Percentiles rank a stretch among this genome's conserved stretches.
Evolutionary conservation across 2,888 invertebrate genomes (phyloP).

Genomic region (Apamea anceps): DNA sequence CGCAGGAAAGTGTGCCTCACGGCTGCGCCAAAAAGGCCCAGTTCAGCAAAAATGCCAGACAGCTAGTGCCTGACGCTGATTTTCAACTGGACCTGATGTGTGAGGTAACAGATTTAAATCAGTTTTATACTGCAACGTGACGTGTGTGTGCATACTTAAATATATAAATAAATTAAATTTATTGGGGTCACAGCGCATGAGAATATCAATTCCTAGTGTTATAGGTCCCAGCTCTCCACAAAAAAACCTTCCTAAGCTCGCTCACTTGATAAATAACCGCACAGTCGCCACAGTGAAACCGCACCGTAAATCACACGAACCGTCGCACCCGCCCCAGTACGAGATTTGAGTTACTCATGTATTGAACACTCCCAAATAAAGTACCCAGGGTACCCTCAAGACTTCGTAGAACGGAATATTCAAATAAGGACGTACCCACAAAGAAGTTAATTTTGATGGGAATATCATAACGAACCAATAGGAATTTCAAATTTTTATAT

Average conservation of each 20-base stretch:
- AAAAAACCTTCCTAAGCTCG: constrained; percentile 16
- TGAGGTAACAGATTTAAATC: too few species aligned
- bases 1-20: too few species aligned
- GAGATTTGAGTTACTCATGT: constrained; percentile 63
- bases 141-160: too few species aligned
- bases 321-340: constrained; percentile 26
- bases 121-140: too few species aligned
- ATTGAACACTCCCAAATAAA: constrained; percentile 65
- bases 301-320: constrained; percentile 45
- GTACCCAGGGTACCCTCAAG: constrained; percentile 50
- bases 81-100: too few species aligned
- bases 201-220: neutral
- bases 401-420: constrained; percentile 60
- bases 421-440: constrained; percentile 64
- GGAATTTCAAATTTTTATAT: constrained; percentile 70
- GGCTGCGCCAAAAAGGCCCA: too few species aligned
- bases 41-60: too few species aligned
- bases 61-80: too few species aligned
- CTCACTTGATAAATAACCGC: constrained; percentile 37
- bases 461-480: constrained; percentile 67
- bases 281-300: constrained; percentile 34
- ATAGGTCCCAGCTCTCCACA: neutral
- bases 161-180: too few species aligned
- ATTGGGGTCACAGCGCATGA: too few species aligned
- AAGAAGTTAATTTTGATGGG: constrained; percentile 70